Evolutionary conservation across 2,888 invertebrate species (phyloP).

Genomic region (Hydrotaea diabolus): DNA sequence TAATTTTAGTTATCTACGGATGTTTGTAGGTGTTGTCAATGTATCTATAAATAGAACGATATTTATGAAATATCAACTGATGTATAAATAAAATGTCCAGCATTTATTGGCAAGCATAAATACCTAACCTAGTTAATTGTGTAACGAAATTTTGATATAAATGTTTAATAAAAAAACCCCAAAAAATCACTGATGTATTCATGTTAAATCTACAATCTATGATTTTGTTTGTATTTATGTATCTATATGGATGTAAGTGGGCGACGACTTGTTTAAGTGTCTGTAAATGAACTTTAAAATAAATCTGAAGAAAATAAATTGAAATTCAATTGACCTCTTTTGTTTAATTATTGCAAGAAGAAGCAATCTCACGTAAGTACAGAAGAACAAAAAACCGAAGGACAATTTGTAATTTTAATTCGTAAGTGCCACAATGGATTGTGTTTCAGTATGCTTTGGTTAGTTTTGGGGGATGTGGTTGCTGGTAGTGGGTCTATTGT

Average conservation of each 20-base stretch:
- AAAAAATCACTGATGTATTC: not conserved
- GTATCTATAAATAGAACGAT: not conserved
- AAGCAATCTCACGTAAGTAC: no score
- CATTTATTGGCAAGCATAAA: not conserved
- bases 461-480: no score
- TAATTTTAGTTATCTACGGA: not conserved
- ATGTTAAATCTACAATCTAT: not conserved
- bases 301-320: not conserved
- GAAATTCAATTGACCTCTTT: not conserved
- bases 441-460: no score
- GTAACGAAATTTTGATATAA: not conserved
- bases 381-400: no score
- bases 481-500: no score
- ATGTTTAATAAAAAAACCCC: no score
- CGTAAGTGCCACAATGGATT: no score
- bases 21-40: not conserved
- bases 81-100: not conserved
- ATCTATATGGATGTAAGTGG: slow-evolving; percentile 13
- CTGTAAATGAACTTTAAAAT: slow-evolving; percentile 21
- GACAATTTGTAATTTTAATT: no score
- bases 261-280: slow-evolving; percentile 13
- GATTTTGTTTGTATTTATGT: not conserved
- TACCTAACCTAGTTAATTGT: not conserved
- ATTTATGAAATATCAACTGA: not conserved
- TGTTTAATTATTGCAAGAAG: no score